A percentile compares a stretch with the other conserved stretches of the same genome.
Conservation (phyloP, 2,888 invertebrate genomes). For the Sarcophaga variegata region DNA sequence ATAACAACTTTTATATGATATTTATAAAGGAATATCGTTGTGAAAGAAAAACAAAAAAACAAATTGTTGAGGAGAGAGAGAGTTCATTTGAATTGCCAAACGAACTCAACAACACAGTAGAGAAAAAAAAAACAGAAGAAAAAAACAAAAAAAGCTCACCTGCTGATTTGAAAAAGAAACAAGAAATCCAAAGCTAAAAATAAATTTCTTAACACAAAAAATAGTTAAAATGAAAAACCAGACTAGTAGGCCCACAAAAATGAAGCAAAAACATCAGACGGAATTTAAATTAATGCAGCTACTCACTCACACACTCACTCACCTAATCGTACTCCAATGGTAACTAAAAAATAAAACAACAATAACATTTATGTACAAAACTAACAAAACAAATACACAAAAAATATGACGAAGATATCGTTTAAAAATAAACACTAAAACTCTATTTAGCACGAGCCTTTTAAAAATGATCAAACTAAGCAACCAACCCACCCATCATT, state of each 20-base stretch:
- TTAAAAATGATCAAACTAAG: conserved; percentile 33
- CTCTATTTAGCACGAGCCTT: conserved; percentile 55
- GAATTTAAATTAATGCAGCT: conserved; percentile 49
- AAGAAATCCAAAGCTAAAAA: conserved; percentile 52
- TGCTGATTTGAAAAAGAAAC: conserved; percentile 42
- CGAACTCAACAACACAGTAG: background rate
- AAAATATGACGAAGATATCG: background rate
- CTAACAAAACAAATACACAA: background rate
- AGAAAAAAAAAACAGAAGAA: too few relatives aligned
- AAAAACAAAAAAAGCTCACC: conserved; percentile 2
- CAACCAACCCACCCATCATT: conserved; percentile 39
- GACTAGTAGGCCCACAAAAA: conserved; percentile 45
- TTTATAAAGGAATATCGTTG: conserved; percentile 24
- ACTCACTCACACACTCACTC: conserved; percentile 23
- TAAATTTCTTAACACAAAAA: conserved; percentile 49
- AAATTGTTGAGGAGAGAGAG: conserved; percentile 18
- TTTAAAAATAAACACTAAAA: conserved; percentile 22
- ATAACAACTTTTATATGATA: conserved; percentile 18
- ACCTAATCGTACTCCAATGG: too few relatives aligned
- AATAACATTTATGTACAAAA: conserved; percentile 22
- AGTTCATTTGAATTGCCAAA: conserved; percentile 28
- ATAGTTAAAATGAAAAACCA: conserved; percentile 44
- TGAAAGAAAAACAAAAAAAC: too few relatives aligned
- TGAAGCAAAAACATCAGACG: conserved; percentile 32
- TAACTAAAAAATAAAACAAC: conserved; percentile 5